These are phyloP conservation scores for Crocidura indochinensis DNA, from an alignment of 2,797 vertebrate species.

Conservation along the genomic window DNA sequence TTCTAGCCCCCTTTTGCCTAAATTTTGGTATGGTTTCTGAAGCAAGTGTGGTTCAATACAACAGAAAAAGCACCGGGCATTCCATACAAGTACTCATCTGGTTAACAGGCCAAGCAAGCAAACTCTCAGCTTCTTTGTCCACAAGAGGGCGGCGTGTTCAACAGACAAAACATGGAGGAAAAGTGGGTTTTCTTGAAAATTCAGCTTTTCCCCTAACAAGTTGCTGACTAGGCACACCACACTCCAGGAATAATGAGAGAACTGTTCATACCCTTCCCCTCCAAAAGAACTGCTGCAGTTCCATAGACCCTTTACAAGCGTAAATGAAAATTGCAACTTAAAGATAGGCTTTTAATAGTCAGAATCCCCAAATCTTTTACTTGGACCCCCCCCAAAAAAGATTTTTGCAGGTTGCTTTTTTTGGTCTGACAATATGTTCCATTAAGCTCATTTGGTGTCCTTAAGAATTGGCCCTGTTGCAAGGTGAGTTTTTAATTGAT, in stretches of 20 bases:
- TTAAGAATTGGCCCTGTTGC: neutral
- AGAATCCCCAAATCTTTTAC: slow-evolving; percentile 18
- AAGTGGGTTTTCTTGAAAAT: too few species aligned
- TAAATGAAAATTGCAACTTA: slow-evolving; percentile 12
- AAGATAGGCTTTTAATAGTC: neutral
- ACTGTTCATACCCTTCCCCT: neutral
- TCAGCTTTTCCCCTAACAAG: neutral
- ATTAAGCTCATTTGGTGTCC: neutral
- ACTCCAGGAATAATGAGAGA: neutral
- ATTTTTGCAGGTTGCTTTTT: slow-evolving; percentile 19
- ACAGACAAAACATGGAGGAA: neutral
- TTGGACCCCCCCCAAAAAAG: neutral
- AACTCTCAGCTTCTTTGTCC: slow-evolving; percentile 7
- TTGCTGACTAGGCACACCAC: neutral
- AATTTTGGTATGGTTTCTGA: neutral
- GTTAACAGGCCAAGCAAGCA: neutral
- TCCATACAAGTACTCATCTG: neutral
- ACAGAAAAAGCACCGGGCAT: neutral
- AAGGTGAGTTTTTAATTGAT: neutral
- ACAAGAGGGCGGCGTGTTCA: slow-evolving; percentile 68
- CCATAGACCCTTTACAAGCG: neutral
- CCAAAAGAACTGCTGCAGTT: neutral
- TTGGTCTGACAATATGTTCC: neutral
- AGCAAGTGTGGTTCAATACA: neutral
- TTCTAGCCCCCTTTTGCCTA: neutral